Percentiles rank a stretch among this genome's conserved stretches.
phyloP scores from a whole-genome alignment of 2,888 invertebrate genomes.

The Neoscelio sp. region DNA sequence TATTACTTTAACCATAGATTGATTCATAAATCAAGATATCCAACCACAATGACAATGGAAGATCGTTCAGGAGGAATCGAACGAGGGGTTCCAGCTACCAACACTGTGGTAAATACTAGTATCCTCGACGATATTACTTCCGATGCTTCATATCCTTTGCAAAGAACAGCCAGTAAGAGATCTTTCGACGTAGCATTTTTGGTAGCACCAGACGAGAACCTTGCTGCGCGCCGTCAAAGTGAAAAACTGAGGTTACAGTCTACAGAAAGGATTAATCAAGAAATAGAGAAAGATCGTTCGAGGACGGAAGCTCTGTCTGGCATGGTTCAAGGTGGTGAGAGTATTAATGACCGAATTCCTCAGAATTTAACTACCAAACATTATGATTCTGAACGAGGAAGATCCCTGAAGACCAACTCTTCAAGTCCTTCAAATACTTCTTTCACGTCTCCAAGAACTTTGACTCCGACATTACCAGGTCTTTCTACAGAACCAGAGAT shows the following conservation, averaged over 20 bases:
- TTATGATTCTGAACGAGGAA: slow-evolving; percentile 75
- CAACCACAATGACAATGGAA: slow-evolving; percentile 83
- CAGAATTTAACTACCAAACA: slow-evolving; percentile 80
- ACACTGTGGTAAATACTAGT: slow-evolving; percentile 65
- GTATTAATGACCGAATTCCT: slow-evolving; percentile 76
- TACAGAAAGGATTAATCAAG: slow-evolving; percentile 69
- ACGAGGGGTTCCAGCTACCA: slow-evolving; percentile 78
- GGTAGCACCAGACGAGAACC: slow-evolving; percentile 93
- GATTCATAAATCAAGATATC: slow-evolving; percentile 66
- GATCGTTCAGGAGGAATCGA: slow-evolving; percentile 82
- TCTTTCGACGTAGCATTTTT: slow-evolving; percentile 96
- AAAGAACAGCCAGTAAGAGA: slow-evolving; percentile 85
- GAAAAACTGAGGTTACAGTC: slow-evolving; percentile 82
- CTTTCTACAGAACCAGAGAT: slow-evolving; percentile 84
- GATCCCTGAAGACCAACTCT: slow-evolving; percentile 85
- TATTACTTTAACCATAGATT: slow-evolving; percentile 67
- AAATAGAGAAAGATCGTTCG: slow-evolving; percentile 69
- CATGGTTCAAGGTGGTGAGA: slow-evolving; percentile 67
- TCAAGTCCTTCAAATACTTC: slow-evolving; percentile 84
- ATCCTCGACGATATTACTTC: slow-evolving; percentile 72
- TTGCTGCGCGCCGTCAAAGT: slow-evolving; percentile 87
- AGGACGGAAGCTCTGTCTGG: slow-evolving; percentile 68
- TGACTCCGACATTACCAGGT: slow-evolving; percentile 83
- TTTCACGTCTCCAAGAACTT: slow-evolving; percentile 83
- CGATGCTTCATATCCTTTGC: slow-evolving; percentile 80